These are phyloP conservation scores for Oreotragus oreotragus DNA, from an alignment of 2,113 vertebrate genomes.

Conservation along the genomic window DNA sequence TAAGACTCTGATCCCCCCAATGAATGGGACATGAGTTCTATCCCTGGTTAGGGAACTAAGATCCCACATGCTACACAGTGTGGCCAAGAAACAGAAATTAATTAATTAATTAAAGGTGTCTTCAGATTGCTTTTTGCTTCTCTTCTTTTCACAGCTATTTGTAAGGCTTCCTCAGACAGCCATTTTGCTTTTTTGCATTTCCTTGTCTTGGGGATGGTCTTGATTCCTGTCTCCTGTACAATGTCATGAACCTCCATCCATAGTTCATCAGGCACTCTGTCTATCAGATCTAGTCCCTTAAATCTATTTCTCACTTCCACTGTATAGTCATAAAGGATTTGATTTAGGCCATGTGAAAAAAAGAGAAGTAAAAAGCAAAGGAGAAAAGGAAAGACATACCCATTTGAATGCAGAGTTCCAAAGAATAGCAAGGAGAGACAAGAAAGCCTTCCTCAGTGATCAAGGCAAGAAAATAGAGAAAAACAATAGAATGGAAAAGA, in stretches of 20 bases:
- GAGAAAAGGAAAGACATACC: no score
- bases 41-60: not conserved
- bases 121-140: not conserved
- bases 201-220: not conserved
- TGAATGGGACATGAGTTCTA: not conserved
- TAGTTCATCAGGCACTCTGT: not conserved
- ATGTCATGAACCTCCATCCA: rapidly evolving
- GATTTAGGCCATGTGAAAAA: not conserved
- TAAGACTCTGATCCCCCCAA: not conserved
- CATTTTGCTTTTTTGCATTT: not conserved
- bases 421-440: not conserved
- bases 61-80: not conserved
- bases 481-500: no score
- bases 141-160: not conserved
- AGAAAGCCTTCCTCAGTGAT: no score
- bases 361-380: no score
- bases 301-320: not conserved
- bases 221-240: not conserved
- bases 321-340: not conserved
- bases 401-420: not conserved
- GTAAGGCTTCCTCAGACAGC: not conserved
- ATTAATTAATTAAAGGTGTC: no score
- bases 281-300: not conserved
- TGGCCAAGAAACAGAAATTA: no score
- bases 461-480: no score